Conservation (phyloP, 1,140 invertebrate genomes). For the Campoletis sonorensis region DNA sequence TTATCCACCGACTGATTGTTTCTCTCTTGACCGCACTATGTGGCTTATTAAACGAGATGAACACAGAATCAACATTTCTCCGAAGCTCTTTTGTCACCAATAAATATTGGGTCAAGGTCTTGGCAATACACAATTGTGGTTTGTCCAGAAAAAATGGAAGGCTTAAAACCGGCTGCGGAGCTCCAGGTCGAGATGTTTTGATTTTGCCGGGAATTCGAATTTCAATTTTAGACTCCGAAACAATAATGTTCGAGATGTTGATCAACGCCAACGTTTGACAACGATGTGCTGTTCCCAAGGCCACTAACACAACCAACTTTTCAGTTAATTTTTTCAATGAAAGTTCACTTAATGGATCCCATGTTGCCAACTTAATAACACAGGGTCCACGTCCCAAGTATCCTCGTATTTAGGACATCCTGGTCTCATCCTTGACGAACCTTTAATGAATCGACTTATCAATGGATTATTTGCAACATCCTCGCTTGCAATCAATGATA, state of each 20-base stretch:
- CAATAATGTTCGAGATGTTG: conserved; percentile 26
- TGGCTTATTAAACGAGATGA: conserved; percentile 30
- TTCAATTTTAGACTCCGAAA: not conserved
- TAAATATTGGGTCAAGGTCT: conserved; percentile 17
- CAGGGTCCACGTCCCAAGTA: conserved; percentile 15
- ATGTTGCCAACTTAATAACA: not conserved
- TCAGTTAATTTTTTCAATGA: conserved; percentile 1
- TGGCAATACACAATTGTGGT: conserved; percentile 35
- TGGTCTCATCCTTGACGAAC: not conserved
- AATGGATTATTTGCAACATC: conserved; percentile 41
- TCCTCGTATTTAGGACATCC: not conserved
- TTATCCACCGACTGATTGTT: conserved; percentile 51
- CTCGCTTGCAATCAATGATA: conserved; percentile 34
- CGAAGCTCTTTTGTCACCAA: not conserved
- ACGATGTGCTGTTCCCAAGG: conserved; percentile 43
- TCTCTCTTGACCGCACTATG: conserved; percentile 30
- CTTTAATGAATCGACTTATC: conserved; percentile 9
- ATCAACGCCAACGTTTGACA: conserved; percentile 47
- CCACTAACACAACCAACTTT: conserved; percentile 38
- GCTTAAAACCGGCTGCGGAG: conserved; percentile 33
- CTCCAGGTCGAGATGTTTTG: conserved; percentile 38
- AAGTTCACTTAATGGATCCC: not conserved
- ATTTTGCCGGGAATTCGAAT: conserved; percentile 42
- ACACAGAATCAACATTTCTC: not conserved
- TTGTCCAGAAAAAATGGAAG: conserved; percentile 38